These are phyloP conservation scores for Loriculus beryllinus DNA, from an alignment of 2,797 vertebrate genomes.

Conservation along the genomic window DNA sequence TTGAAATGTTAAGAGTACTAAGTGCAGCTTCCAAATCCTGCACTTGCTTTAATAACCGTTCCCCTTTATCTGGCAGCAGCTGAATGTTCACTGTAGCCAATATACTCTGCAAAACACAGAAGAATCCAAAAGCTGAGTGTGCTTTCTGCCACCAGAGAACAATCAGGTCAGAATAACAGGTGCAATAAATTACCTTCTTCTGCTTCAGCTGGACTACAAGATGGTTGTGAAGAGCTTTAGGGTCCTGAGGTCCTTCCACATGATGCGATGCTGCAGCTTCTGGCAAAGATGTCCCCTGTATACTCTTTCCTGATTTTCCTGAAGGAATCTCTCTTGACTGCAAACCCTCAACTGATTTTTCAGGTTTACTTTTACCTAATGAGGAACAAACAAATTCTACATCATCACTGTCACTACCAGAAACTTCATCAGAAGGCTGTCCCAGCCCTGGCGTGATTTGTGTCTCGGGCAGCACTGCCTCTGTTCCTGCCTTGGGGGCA, in stretches of 20 bases:
- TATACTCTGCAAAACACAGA: conserved; percentile 74
- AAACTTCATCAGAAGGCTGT: not conserved
- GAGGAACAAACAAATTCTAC: conserved; percentile 68
- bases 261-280: conserved; percentile 65
- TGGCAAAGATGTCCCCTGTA: conserved; percentile 73
- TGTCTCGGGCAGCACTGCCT: not conserved
- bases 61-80: conserved; percentile 90
- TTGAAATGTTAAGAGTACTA: conserved; percentile 75
- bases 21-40: conserved; percentile 85
- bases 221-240: conserved; percentile 64
- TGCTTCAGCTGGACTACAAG: conserved; percentile 84
- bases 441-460: fast-evolving
- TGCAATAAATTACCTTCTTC: conserved; percentile 82
- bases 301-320: not conserved
- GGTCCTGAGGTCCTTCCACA: conserved; percentile 19
- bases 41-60: conserved; percentile 86
- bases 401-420: conserved; percentile 57
- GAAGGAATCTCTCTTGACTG: conserved; percentile 31
- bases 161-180: not conserved
- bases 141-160: not conserved
- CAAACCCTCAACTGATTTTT: conserved; percentile 22
- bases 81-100: conserved; percentile 85
- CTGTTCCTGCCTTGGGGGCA: not conserved
- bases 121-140: not conserved
- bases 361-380: conserved; percentile 21